Conservation (phyloP, 1,140 invertebrate genomes). For the Conopomorpha cramerella region DNA sequence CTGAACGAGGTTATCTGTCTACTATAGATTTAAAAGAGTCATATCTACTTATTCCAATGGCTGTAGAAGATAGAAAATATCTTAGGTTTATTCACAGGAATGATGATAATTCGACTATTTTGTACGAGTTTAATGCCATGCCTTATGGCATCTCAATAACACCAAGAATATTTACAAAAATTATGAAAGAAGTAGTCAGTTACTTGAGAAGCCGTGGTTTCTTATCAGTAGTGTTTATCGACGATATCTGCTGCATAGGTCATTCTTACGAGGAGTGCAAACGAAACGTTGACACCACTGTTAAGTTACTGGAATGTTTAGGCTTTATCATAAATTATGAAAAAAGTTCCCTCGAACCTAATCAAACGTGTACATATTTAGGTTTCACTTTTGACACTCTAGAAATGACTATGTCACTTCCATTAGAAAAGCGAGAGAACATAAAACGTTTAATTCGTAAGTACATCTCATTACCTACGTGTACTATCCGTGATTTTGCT, state of each 20-base stretch:
- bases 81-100: too few species aligned
- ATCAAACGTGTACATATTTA: slow-evolving; percentile 8
- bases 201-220: slow-evolving; percentile 6
- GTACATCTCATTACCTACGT: slow-evolving; percentile 3
- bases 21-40: slow-evolving; percentile 13
- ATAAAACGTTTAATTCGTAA: slow-evolving; percentile 6
- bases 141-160: slow-evolving; percentile 13
- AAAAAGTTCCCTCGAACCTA: slow-evolving; percentile 13
- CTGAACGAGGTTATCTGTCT: slow-evolving; percentile 6
- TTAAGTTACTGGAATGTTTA: slow-evolving; percentile 10
- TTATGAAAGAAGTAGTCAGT: slow-evolving; percentile 6
- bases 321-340: slow-evolving; percentile 15
- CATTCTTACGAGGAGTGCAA: slow-evolving; percentile 9
- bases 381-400: slow-evolving; percentile 12
- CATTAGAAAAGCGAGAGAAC: slow-evolving; percentile 10
- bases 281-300: slow-evolving; percentile 10
- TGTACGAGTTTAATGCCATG: slow-evolving; percentile 12
- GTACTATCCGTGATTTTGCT: slow-evolving; percentile 9
- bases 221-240: slow-evolving; percentile 12
- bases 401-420: slow-evolving; percentile 8
- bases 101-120: slow-evolving; percentile 6
- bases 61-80: slow-evolving; percentile 7
- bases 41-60: slow-evolving; percentile 10
- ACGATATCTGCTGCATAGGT: slow-evolving; percentile 15
- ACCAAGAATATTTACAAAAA: slow-evolving; percentile 13